Conservation (phyloP, 2,888 invertebrate genomes). For the Aphelenchoides bicaudatus region DNA sequence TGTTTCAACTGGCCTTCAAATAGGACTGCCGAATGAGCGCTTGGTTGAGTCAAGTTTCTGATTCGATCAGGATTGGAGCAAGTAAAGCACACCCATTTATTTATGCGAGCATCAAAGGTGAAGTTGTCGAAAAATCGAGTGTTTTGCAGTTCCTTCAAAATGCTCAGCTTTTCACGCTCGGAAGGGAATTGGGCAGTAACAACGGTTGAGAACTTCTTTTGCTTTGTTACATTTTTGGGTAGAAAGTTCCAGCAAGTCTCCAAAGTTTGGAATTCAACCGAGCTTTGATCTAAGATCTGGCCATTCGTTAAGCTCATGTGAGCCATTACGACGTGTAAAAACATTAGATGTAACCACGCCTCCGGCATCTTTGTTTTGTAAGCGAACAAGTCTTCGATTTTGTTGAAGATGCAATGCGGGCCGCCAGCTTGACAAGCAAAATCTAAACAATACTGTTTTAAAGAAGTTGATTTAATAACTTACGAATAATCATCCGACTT, state of each 20-base stretch:
- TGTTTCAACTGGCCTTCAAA: conserved; percentile 78
- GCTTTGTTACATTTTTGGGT: conserved; percentile 78
- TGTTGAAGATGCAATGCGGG: conserved; percentile 77
- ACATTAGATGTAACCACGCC: conserved; percentile 93
- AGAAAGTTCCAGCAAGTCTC: conserved; percentile 91
- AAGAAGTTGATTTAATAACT: too few relatives aligned
- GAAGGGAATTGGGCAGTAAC: conserved; percentile 91
- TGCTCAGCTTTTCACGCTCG: conserved; percentile 79
- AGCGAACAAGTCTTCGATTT: conserved; percentile 62
- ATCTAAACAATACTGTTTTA: too few relatives aligned
- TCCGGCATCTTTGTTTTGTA: conserved; percentile 72
- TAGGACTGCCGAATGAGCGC: neutral
- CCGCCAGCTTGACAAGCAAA: conserved; percentile 81
- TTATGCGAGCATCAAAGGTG: conserved; percentile 70
- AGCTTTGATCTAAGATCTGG: conserved; percentile 62
- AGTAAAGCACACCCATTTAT: conserved; percentile 83
- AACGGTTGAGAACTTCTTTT: conserved; percentile 69
- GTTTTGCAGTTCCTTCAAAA: conserved; percentile 79
- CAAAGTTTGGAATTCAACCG: conserved; percentile 62
- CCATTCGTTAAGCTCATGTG: conserved; percentile 36
- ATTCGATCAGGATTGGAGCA: conserved; percentile 84
- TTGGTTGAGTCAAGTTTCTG: neutral
- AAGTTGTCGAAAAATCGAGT: conserved; percentile 89
- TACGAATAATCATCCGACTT: too few relatives aligned
- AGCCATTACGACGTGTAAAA: conserved; percentile 71